A percentile compares a stretch with the other conserved stretches of the same genome.
phyloP scores from a whole-genome alignment of 2,797 vertebrate genomes.

The Okamejei kenojei region DNA sequence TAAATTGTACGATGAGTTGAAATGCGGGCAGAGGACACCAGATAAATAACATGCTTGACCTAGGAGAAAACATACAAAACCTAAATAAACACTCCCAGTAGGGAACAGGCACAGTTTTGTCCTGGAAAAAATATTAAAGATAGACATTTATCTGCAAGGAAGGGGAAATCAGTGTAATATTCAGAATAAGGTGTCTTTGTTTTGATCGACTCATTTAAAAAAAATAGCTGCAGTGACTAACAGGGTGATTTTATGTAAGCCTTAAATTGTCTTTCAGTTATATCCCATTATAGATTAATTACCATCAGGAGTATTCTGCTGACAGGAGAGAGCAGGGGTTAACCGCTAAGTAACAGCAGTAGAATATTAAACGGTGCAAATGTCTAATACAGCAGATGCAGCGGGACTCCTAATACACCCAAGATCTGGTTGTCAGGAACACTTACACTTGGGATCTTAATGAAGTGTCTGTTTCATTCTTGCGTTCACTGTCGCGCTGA shows the following conservation, averaged over 20 bases:
- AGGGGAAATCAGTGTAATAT: neutral
- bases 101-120: neutral
- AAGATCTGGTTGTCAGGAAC: neutral
- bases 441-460: neutral
- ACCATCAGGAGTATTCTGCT: neutral
- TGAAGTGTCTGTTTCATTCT: neutral
- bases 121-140: neutral
- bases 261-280: neutral
- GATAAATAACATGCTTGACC: neutral
- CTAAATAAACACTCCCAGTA: neutral
- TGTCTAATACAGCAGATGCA: slow-evolving; percentile 33
- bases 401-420: slow-evolving; percentile 21
- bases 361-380: slow-evolving; percentile 41
- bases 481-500: too few relatives aligned
- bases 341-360: slow-evolving; percentile 41
- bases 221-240: neutral
- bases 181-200: neutral
- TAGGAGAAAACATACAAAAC: neutral
- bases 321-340: slow-evolving; percentile 42
- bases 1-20: neutral
- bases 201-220: neutral
- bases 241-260: neutral
- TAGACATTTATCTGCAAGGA: neutral
- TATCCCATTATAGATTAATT: slow-evolving; percentile 7
- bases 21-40: neutral